Conservation (phyloP, 2,113 vertebrate genomes). For the Elaphurus davidianus region DNA sequence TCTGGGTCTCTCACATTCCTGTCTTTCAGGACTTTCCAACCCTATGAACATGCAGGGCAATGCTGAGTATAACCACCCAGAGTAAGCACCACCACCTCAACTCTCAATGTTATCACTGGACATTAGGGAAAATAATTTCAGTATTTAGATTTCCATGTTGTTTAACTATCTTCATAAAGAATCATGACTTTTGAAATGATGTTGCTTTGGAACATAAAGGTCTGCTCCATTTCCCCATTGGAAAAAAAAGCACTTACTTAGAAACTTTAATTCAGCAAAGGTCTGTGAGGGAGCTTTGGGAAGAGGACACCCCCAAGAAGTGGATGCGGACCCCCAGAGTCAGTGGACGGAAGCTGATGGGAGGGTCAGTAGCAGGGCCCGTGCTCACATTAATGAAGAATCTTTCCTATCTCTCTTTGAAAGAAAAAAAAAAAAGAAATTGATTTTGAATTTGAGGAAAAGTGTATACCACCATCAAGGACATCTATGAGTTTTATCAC, state of each 20-base stretch:
- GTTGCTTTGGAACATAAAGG: background rate
- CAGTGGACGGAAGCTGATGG: background rate
- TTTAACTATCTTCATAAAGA: background rate
- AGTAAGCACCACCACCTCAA: rapidly evolving
- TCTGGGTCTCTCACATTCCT: background rate
- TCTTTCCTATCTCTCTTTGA: background rate
- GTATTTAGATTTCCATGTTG: background rate
- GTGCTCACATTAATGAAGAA: background rate
- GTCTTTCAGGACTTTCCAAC: background rate
- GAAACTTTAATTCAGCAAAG: background rate
- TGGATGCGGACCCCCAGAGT: background rate
- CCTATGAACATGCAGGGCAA: background rate
- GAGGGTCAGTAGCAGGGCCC: background rate
- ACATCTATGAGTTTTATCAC: background rate
- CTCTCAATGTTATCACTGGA: background rate
- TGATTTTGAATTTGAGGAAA: background rate
- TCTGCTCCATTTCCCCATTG: background rate
- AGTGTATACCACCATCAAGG: background rate
- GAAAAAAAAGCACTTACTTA: background rate
- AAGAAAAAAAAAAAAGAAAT: background rate
- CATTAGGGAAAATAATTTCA: background rate
- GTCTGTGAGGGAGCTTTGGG: background rate
- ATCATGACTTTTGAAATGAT: background rate
- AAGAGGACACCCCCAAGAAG: background rate
- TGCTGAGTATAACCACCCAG: background rate